Evolutionary conservation across 2,797 vertebrate genomes (phyloP).

Genomic region (Halcyon badia): DNA sequence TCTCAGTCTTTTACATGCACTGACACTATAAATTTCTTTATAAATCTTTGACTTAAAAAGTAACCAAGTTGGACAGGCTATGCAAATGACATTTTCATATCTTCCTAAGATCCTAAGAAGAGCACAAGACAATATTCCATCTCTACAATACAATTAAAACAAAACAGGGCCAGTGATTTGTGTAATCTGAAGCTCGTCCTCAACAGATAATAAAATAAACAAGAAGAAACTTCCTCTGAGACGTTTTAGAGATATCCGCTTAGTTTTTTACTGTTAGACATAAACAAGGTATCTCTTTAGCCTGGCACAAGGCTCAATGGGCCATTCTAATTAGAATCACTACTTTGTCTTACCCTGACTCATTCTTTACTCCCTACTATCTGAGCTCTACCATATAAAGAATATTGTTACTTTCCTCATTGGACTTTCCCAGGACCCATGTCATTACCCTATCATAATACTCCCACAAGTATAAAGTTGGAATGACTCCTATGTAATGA

Average conservation of each 20-base stretch:
- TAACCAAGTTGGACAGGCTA: not conserved
- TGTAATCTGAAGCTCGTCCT: not conserved
- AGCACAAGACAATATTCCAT: not conserved
- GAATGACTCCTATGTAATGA: not conserved
- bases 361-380: not conserved
- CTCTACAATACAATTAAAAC: not conserved
- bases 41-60: not conserved
- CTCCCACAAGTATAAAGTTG: not conserved
- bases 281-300: not conserved
- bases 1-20: not conserved
- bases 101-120: not conserved
- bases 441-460: not conserved
- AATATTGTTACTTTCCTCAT: not conserved
- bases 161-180: not conserved
- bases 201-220: not conserved
- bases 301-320: not conserved
- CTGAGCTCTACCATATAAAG: not conserved
- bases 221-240: not conserved
- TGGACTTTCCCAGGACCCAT: not conserved
- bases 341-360: not conserved
- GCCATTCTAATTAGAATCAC: rapidly evolving
- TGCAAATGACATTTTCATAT: not conserved
- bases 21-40: not conserved
- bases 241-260: not conserved
- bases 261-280: not conserved